phyloP scores from a whole-genome alignment of 2,888 invertebrate genomes.

The Drosophila demipolita region DNA sequence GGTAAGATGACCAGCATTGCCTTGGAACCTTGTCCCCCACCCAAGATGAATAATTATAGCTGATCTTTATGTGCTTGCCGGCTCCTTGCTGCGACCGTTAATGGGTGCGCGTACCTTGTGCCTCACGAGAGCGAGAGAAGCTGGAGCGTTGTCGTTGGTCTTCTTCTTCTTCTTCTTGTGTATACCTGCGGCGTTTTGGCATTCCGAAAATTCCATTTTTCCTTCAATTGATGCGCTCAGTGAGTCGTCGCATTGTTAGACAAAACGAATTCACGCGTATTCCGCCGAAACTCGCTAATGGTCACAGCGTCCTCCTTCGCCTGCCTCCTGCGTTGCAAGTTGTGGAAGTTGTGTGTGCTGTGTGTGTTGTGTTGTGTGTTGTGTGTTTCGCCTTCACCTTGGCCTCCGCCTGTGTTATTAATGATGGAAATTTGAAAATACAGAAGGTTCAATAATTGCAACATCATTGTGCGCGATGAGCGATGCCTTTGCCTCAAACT shows the following conservation, averaged over 20 bases:
- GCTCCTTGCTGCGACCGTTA: constrained; percentile 84
- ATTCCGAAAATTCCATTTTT: constrained; percentile 81
- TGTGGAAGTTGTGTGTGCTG: constrained; percentile 7
- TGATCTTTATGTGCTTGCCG: constrained; percentile 82
- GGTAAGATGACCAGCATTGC: constrained; percentile 15
- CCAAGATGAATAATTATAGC: constrained; percentile 84
- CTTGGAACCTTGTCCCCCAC: constrained; percentile 70
- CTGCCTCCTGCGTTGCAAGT: constrained; percentile 27
- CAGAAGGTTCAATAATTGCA: constrained; percentile 85
- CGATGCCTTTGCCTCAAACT: constrained; percentile 46
- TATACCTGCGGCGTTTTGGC: constrained; percentile 81
- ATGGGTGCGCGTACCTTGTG: constrained; percentile 75
- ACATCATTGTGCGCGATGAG: constrained; percentile 82
- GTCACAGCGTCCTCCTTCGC: constrained; percentile 70
- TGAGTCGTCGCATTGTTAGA: constrained; percentile 78
- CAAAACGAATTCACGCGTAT: constrained; percentile 83
- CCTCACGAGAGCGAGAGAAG: constrained; percentile 21
- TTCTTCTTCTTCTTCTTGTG: constrained; percentile 6
- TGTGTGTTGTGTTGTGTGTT: not conserved
- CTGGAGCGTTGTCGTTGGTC: constrained; percentile 33
- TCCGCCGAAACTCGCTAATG: constrained; percentile 84
- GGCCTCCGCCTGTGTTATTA: constrained; percentile 85
- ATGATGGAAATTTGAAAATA: constrained; percentile 85
- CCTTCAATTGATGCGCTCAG: constrained; percentile 79
- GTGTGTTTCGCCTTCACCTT: constrained; percentile 73